These are phyloP conservation scores for Uloborus diversus DNA, from an alignment of 1,140 invertebrate genomes.

Conservation along the genomic window DNA sequence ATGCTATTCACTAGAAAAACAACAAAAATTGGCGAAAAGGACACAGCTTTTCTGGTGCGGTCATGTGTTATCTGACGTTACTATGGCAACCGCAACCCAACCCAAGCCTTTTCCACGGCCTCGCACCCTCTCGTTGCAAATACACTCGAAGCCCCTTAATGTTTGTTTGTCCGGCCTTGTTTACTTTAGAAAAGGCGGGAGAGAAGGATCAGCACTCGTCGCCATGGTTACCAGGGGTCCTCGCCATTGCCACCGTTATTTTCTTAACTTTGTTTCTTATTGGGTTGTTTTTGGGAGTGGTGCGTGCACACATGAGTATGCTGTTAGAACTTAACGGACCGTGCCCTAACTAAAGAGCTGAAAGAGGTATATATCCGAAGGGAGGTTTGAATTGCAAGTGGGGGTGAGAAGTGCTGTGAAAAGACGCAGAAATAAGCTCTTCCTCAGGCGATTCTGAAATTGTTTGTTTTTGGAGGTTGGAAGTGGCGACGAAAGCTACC, in stretches of 20 bases:
- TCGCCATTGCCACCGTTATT: conserved; percentile 18
- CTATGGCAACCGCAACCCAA: conserved; percentile 19
- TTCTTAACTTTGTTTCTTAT: conserved; percentile 55
- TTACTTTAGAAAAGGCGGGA: conserved; percentile 47
- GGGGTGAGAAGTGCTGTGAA: conserved; percentile 10
- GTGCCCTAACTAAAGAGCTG: background rate
- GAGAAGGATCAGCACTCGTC: conserved; percentile 31
- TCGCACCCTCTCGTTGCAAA: background rate
- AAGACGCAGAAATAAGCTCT: conserved; percentile 35
- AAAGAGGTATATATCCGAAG: background rate
- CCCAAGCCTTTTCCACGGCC: background rate
- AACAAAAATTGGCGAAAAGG: too few relatives aligned
- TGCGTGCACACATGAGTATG: conserved; percentile 14
- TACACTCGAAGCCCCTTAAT: conserved; percentile 48
- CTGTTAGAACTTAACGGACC: conserved; percentile 47
- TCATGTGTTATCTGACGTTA: conserved; percentile 39
- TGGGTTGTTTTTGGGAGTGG: conserved; percentile 43
- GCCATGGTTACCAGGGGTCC: conserved; percentile 20
- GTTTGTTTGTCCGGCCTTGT: conserved; percentile 56
- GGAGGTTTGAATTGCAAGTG: too few relatives aligned
- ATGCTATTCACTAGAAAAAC: too few relatives aligned
- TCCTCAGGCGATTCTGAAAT: conserved; percentile 32
- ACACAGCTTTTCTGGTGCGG: too few relatives aligned
- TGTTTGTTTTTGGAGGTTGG: conserved; percentile 39
- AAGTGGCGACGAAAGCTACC: too few relatives aligned